phyloP scores from a whole-genome alignment of 1,140 invertebrate genomes.

The Cyphomyrmex costatus region DNA sequence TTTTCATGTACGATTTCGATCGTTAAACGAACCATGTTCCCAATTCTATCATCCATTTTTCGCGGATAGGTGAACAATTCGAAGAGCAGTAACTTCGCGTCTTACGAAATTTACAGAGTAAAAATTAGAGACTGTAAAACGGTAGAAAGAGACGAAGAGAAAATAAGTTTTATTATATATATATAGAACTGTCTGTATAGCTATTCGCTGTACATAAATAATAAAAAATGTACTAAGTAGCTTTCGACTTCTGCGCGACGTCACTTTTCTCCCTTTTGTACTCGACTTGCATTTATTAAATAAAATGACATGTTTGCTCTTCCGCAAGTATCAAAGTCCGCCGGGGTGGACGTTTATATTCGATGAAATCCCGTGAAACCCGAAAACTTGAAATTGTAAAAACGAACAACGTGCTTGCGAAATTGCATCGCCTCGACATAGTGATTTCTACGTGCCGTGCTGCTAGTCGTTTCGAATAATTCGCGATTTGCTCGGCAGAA shows the following conservation, averaged over 20 bases:
- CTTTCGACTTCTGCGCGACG: neutral
- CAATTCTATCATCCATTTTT: conserved; percentile 20
- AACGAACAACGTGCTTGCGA: conserved; percentile 68
- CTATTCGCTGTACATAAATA: neutral
- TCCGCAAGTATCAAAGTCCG: neutral
- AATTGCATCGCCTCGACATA: conserved; percentile 51
- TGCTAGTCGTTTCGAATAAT: conserved; percentile 58
- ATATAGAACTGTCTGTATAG: neutral
- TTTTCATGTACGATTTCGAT: conserved; percentile 47
- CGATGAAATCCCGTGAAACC: conserved; percentile 9
- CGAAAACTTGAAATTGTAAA: conserved; percentile 27
- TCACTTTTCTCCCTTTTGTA: conserved; percentile 26
- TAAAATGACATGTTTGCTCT: conserved; percentile 26
- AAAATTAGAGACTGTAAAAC: neutral
- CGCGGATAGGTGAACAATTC: conserved; percentile 17
- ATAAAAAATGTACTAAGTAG: neutral
- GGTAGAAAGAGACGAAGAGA: neutral
- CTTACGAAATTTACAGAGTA: neutral
- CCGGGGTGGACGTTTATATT: conserved; percentile 25
- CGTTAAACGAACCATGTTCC: conserved; percentile 1
- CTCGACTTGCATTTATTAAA: conserved; percentile 49
- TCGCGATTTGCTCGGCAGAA: conserved; percentile 47
- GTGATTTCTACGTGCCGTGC: conserved; percentile 54
- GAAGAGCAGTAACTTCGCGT: neutral
- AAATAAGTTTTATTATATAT: neutral